Percentiles rank a stretch among this genome's conserved stretches.
These are phyloP conservation scores for Ptilonorhynchus violaceus DNA, from an alignment of 2,113 vertebrate genomes.

Conservation along the genomic window DNA sequence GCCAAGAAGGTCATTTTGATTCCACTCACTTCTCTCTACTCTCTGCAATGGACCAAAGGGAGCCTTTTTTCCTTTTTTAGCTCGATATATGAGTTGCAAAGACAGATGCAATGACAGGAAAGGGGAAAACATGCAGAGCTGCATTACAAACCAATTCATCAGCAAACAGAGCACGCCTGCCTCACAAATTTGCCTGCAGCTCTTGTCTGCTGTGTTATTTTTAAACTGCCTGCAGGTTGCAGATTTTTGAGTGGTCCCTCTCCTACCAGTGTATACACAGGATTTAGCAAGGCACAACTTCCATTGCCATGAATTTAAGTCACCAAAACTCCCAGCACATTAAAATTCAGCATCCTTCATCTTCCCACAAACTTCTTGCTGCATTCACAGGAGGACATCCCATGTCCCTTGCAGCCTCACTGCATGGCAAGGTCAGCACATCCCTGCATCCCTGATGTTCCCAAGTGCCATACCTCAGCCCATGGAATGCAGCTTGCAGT, in stretches of 20 bases:
- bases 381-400: neutral
- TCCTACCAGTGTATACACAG: neutral
- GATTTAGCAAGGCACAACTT: constrained; percentile 5
- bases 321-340: neutral
- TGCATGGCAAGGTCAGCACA: neutral
- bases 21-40: neutral
- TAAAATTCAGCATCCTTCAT: neutral
- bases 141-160: constrained; percentile 46
- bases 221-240: constrained; percentile 63
- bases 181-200: constrained; percentile 46
- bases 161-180: constrained; percentile 52
- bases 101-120: constrained; percentile 6
- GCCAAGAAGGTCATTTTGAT: neutral
- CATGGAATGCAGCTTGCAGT: neutral
- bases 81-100: neutral
- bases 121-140: constrained; percentile 24
- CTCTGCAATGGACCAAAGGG: neutral
- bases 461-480: neutral
- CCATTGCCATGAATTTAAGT: neutral
- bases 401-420: neutral
- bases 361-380: neutral
- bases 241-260: constrained; percentile 42
- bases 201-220: constrained; percentile 62
- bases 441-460: neutral
- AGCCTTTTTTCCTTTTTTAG: neutral